Percentiles rank a stretch among this genome's conserved stretches.
Evolutionary conservation across 2,888 invertebrate species (phyloP).

Genomic region (Antheraea yamamai): DNA sequence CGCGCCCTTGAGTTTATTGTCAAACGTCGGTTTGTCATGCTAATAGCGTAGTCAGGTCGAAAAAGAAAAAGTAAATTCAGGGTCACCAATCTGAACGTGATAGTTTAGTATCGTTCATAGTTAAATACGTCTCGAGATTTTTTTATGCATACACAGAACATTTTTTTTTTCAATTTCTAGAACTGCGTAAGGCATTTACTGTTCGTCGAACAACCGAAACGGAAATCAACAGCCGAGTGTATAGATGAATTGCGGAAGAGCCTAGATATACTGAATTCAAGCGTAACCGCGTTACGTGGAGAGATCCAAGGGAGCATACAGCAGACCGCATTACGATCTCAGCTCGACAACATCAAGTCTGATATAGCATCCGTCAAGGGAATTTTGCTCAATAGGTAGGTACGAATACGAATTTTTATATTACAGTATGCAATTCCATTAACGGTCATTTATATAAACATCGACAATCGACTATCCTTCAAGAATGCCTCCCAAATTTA

Average conservation of each 20-base stretch:
- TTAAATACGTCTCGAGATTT: too few relatives aligned
- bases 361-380: slow-evolving; percentile 89
- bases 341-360: slow-evolving; percentile 85
- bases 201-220: slow-evolving; percentile 85
- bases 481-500: too few relatives aligned
- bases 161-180: slow-evolving; percentile 34
- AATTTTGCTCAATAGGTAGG: slow-evolving; percentile 85
- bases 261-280: slow-evolving; percentile 85
- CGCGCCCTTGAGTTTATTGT: too few relatives aligned
- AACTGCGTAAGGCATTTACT: slow-evolving; percentile 72
- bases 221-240: slow-evolving; percentile 85
- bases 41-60: too few relatives aligned
- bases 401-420: neutral
- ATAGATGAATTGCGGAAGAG: slow-evolving; percentile 86
- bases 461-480: too few relatives aligned
- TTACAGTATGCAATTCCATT: too few relatives aligned
- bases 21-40: too few relatives aligned
- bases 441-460: too few relatives aligned
- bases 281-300: slow-evolving; percentile 84
- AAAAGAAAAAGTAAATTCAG: too few relatives aligned
- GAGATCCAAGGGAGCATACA: slow-evolving; percentile 82
- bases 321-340: slow-evolving; percentile 79
- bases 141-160: too few relatives aligned
- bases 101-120: too few relatives aligned
- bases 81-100: too few relatives aligned